Conservation (phyloP, 2,888 invertebrate genomes). For the Acanthococcus lagerstroemiae region DNA sequence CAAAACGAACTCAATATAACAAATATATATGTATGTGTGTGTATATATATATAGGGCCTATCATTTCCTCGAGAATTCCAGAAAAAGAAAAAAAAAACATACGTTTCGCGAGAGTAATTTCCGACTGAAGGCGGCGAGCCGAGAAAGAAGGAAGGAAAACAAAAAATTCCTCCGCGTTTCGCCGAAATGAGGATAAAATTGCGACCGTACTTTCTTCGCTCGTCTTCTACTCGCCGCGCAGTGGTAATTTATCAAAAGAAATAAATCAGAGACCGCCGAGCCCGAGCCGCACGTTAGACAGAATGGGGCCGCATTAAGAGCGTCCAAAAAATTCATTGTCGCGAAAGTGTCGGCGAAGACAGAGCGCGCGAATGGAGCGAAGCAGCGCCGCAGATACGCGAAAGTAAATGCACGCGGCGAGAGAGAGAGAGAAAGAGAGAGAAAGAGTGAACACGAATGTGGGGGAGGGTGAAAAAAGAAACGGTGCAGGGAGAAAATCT, state of each 20-base stretch:
- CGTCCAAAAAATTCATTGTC: background rate
- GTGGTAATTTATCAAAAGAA: background rate
- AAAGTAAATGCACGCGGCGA: background rate
- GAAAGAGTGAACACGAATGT: background rate
- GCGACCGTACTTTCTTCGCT: background rate
- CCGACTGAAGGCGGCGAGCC: too few species aligned
- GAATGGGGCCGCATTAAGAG: too few species aligned
- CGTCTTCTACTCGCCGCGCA: background rate
- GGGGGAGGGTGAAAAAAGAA: too few species aligned
- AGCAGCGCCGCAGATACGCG: background rate
- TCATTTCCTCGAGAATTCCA: too few species aligned
- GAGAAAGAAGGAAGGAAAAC: too few species aligned
- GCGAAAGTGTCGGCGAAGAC: background rate
- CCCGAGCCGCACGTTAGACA: background rate
- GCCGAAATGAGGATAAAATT: background rate
- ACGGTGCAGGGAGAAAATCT: too few species aligned
- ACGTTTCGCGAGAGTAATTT: too few species aligned
- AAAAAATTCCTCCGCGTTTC: background rate
- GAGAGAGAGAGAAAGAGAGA: background rate
- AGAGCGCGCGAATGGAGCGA: too few species aligned
- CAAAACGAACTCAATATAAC: too few species aligned
- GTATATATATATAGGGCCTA: too few species aligned
- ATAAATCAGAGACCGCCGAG: background rate
- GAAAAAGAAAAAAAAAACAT: too few species aligned
- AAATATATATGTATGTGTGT: too few species aligned